Evolutionary conservation across 2,113 vertebrate genomes (phyloP), one percentile per base, ranked within the genome.

Genomic region (Cryptotis parvus): DNA sequence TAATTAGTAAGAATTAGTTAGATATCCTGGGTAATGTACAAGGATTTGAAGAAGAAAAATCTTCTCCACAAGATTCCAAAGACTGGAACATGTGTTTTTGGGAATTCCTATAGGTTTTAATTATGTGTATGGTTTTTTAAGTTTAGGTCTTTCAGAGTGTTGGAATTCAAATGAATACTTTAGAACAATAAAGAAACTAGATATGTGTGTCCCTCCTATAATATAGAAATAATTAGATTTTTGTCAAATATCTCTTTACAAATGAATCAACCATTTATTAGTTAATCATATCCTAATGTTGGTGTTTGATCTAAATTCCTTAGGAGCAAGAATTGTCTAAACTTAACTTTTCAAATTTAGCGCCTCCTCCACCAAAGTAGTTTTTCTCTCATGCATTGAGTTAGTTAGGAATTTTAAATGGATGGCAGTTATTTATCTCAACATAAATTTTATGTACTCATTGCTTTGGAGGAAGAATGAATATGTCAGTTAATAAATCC

Each of bases 101-200:
- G 55, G 35, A 84, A 16, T 39, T 70, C n/a, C 11, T 10, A 1
- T 92, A 37, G 31, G 12, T n/a, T 86, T 82, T 70, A 45, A 89
- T 85, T 83, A 78, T 69, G 9, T 45, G 14, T 45, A 9, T 63
- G 4, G 15, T 74, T 63, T 65, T 24, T 65, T 29, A 65, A 65
- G 11, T 65, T 65, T 65, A 74, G 11, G 27, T 70, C 80, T 92
- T 94, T 90, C 20, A 75, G 16, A 84, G 76, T 79, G 35, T 74
- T 88, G n/a, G 3, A 58, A 55, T 91, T 87, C 63, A 73, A 10
- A 4, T 58, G 5, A 72, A 75, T 68, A 74, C 70, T 61, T 43
- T 79, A 49, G 24, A 92, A 87, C 9, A 69, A 39, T 80, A 63
- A 61, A 80, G 63, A 24, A 89, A 31, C 10, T 5, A 61, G 0